These are phyloP conservation scores for Podarcis cretensis DNA, from an alignment of 2,113 vertebrate species.

Conservation along the genomic window DNA sequence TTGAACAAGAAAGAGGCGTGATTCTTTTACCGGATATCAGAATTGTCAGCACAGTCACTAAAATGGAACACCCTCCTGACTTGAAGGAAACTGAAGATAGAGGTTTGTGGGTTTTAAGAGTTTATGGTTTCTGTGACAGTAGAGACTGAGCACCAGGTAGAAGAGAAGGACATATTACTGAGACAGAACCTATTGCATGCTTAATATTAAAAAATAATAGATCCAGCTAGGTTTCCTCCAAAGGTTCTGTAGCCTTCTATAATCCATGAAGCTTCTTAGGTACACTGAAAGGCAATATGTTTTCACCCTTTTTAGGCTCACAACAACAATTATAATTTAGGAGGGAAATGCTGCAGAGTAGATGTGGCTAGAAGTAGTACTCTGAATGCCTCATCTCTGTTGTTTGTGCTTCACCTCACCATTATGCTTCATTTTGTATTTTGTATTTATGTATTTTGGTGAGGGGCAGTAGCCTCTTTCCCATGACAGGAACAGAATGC, in stretches of 20 bases:
- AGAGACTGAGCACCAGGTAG: neutral
- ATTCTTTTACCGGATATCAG: constrained; percentile 89
- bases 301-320: neutral
- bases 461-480: neutral
- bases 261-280: neutral
- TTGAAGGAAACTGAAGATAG: constrained; percentile 50
- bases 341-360: neutral
- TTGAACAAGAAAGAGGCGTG: constrained; percentile 81
- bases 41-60: constrained; percentile 89
- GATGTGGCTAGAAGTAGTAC: neutral
- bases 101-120: constrained; percentile 36
- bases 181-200: neutral
- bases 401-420: too few relatives aligned
- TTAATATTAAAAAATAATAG: neutral
- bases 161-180: neutral
- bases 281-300: neutral
- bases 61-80: constrained; percentile 73
- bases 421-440: too few relatives aligned
- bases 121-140: neutral
- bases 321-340: neutral
- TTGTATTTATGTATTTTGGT: too few relatives aligned
- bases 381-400: neutral
- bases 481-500: neutral
- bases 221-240: neutral
- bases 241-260: neutral